phyloP scores from a whole-genome alignment of 2,797 vertebrate species.

The Enteromius thamalakanensis region DNA sequence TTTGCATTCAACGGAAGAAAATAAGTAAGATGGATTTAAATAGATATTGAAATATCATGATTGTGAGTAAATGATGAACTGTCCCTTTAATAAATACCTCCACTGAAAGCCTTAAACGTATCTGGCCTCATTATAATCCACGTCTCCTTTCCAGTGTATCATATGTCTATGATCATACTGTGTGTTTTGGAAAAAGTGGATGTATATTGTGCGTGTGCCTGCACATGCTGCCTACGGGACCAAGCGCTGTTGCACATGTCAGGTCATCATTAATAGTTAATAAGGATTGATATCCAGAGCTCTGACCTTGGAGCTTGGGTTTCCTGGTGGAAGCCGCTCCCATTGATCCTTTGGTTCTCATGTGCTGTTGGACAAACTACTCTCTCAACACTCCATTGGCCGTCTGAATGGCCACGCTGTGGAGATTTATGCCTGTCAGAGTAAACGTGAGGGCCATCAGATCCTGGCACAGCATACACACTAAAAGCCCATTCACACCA shows the following conservation, averaged over 20 bases:
- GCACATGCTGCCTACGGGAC: slow-evolving; percentile 20
- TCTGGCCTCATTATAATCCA: slow-evolving; percentile 11
- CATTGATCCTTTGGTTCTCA: slow-evolving; percentile 74
- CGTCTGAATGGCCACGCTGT: slow-evolving; percentile 4
- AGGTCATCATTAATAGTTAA: slow-evolving; percentile 78
- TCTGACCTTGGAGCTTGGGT: slow-evolving; percentile 76
- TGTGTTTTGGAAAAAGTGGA: slow-evolving; percentile 30
- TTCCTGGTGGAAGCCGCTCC: slow-evolving; percentile 74
- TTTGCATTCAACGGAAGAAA: background rate
- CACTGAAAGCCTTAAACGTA: background rate
- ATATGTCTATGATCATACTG: slow-evolving; percentile 32
- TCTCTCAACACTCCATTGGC: slow-evolving; percentile 53
- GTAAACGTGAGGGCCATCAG: slow-evolving; percentile 15
- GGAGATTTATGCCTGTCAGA: slow-evolving; percentile 32
- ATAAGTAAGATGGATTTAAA: background rate
- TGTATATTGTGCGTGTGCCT: slow-evolving; percentile 19
- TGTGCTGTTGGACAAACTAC: slow-evolving; percentile 69
- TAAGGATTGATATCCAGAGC: slow-evolving; percentile 79
- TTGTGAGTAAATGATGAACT: background rate
- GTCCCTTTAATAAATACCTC: background rate
- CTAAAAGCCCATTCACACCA: background rate
- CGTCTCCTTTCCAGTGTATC: slow-evolving; percentile 26
- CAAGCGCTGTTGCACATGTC: slow-evolving; percentile 44
- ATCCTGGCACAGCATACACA: slow-evolving; percentile 3
- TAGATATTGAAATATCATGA: background rate